Evolutionary conservation across 2,797 vertebrate species (phyloP), one percentile per base, ranked within the genome.

Genomic region (Centroberyx gerrardi): DNA sequence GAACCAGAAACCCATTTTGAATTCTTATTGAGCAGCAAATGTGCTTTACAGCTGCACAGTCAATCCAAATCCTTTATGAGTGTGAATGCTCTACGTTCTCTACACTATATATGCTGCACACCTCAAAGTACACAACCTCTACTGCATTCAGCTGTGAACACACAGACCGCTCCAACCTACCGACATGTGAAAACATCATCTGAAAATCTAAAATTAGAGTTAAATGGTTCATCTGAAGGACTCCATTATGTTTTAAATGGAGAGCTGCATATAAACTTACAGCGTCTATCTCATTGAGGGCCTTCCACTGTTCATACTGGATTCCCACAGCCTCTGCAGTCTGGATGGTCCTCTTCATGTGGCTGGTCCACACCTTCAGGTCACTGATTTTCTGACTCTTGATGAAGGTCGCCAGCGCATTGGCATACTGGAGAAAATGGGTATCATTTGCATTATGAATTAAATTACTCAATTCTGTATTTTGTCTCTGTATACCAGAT

Each of bases 281-380:
- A 2, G 96, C 97, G 51, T 97, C 95, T 0, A 97, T 97, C 86
- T 97, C 97, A 40, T 97, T 97, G 66, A 97, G 92, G 4, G 96
- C 96, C 76, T 97, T 97, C 97, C 97, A 97, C 84, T 97, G 96
- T 68, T 97, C 96, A 15, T 97, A 97, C 40, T 93, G 94, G 60
- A 96, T 93, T 0, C 90, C 93, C 56, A 98, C 84, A 10, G 94
- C 93, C 72, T 96, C 96, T 54, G 96, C 97, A 0, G 97, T 97
- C 93, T 98, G 95, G 78, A 97, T 96, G 74, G 97, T 97, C 52
- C 97, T 95, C 74, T 93, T 96, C 95, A 97, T 96, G 90, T 97
- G 97, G 78, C 97, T 98, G 2, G 97, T 98, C 97, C 97, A 98
- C 3, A 97, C 97, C 90, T 97, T 97, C 63, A 98, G 92, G 61